Base-by-base conservation (phyloP, 1,140 invertebrate species). In the Ridgeia piscesae region DNA sequence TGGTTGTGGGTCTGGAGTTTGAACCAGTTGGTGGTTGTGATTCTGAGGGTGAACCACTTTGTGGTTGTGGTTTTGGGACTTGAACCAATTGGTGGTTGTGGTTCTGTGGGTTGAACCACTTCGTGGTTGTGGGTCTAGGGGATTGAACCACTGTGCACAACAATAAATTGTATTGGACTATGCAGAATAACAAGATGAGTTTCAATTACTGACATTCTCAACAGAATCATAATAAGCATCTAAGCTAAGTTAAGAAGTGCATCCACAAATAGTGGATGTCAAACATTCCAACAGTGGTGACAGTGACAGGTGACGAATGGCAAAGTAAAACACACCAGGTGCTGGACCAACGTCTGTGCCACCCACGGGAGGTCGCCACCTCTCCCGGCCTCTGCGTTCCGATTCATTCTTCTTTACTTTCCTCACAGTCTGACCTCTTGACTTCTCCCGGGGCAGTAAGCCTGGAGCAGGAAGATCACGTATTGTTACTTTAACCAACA, bases 401-500 rank as follows among this genome's bases (percentile, higher is more conserved):
- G 94, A 92, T 90, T 94, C 93, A 21, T 77, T 77, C 91, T 94
- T 94, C 96, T 99, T 99, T 0, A 99, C 98, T 94, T 99, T 98
- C 92, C 98, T 97, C 34, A 99, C 98, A 0, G 98, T 99, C 96
- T 98, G 98, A 35, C 98, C 98, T 95, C 97, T 97, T 93, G 96
- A 95, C 93, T 96, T 96, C 88, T 98, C 97, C 95, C 97, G 97
- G 0, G 97, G 97, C 50, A 98, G 96, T 93, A 98, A 97, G 92
- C 97, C 97, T 98, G 94, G 6, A 96, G 95, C 93, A 77, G 93
- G 94, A 34, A 77, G 91, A 91, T 21, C 17, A n/a, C 89, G 4
- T 33, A 90, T 2, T 17, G 89, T 90, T 33, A 90, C 4, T n/a
- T n/a, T n/a, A n/a, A n/a, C n/a, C n/a, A n/a, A n/a, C n/a, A n/a